Evolutionary conservation across 2,888 invertebrate species (phyloP).

Genomic region (Dynastes grantii): DNA sequence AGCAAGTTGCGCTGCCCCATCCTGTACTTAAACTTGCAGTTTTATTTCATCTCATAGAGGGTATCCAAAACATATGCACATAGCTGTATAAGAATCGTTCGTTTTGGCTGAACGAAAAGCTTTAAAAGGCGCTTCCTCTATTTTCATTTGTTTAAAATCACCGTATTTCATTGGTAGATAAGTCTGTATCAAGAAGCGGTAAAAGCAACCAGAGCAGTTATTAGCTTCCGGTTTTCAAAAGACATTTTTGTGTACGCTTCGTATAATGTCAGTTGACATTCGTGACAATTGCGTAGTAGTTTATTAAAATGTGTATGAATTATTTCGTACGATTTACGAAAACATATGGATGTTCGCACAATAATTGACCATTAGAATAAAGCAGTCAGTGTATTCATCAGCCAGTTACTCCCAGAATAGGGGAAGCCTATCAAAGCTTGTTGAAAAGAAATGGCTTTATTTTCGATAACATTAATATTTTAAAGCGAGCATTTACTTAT

Average conservation of each 20-base stretch:
- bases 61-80: no score
- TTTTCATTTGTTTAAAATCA: constrained; percentile 59
- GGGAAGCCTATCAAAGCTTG: constrained; percentile 65
- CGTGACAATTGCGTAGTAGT: constrained; percentile 52
- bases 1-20: no score
- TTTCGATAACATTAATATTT: constrained; percentile 63
- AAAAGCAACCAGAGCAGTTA: constrained; percentile 51
- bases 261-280: constrained; percentile 46
- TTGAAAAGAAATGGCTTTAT: constrained; percentile 66
- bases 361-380: constrained; percentile 38
- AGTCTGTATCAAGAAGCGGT: constrained; percentile 55
- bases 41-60: no score
- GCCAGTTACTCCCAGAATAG: constrained; percentile 56
- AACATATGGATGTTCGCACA: constrained; percentile 30
- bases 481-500: constrained; percentile 52
- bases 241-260: constrained; percentile 51
- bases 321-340: constrained; percentile 35
- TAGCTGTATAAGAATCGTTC: background rate
- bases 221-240: constrained; percentile 62
- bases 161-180: constrained; percentile 56
- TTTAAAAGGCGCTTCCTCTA: constrained; percentile 35
- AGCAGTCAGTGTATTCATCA: constrained; percentile 56
- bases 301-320: constrained; percentile 46
- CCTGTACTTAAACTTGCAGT: no score
- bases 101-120: background rate